These are phyloP conservation scores for Eupithecia exiguata DNA, from an alignment of 2,888 invertebrate species.

Conservation along the genomic window DNA sequence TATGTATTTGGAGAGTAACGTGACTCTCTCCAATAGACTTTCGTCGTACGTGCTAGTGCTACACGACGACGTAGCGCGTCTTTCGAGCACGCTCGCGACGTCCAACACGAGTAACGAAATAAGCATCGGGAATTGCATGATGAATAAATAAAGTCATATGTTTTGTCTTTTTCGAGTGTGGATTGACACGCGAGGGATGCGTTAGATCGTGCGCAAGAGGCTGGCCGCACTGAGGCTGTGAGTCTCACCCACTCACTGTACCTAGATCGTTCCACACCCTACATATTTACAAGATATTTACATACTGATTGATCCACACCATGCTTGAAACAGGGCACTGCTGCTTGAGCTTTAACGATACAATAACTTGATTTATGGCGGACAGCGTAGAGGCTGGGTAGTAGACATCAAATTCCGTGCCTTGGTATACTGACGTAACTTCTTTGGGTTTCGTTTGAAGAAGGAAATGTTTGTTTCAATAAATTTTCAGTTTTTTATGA, in stretches of 20 bases:
- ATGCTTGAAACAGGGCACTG: constrained; percentile 71
- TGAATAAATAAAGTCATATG: constrained; percentile 44
- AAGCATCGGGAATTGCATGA: constrained; percentile 50
- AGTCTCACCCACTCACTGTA: constrained; percentile 72
- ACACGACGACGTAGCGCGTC: constrained; percentile 52
- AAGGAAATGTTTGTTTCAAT: not conserved
- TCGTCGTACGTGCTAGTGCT: constrained; percentile 60
- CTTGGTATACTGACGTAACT: not conserved
- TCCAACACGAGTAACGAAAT: constrained; percentile 55
- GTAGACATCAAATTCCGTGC: not conserved
- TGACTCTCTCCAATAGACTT: constrained; percentile 66
- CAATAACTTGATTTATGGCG: constrained; percentile 74
- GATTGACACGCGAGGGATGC: constrained; percentile 50
- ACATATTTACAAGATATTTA: constrained; percentile 65
- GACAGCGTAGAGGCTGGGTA: constrained; percentile 42
- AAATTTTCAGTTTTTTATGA: not conserved
- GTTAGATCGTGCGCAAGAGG: constrained; percentile 73
- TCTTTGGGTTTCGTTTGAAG: not conserved
- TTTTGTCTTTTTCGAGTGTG: constrained; percentile 28
- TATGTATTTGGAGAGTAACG: constrained; percentile 69
- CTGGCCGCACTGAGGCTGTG: constrained; percentile 72
- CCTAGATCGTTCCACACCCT: constrained; percentile 76
- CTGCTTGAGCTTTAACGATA: constrained; percentile 70
- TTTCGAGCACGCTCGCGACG: constrained; percentile 50
- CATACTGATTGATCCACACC: constrained; percentile 78